phyloP scores from a whole-genome alignment of 2,888 invertebrate genomes.

The Drosophila mimetica region DNA sequence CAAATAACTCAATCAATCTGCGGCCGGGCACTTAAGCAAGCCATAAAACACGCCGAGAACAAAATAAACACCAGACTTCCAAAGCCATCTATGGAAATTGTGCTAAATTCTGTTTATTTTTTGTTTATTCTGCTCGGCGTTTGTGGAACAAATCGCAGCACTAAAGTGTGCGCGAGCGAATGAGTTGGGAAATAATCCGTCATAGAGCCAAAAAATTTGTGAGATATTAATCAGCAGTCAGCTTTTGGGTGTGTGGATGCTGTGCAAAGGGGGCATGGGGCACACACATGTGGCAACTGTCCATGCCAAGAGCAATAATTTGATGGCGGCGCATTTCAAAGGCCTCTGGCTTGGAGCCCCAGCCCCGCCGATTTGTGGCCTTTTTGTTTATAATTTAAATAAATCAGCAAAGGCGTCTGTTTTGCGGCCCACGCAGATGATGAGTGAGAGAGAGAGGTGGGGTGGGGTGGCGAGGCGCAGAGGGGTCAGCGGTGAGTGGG shows the following conservation, averaged over 20 bases:
- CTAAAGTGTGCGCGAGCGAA: constrained; percentile 26
- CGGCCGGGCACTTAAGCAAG: constrained; percentile 55
- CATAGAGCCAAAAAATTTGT: constrained; percentile 69
- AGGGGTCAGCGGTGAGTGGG: constrained; percentile 22
- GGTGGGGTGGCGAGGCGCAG: not conserved
- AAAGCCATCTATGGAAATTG: constrained; percentile 44
- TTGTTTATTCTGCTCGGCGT: constrained; percentile 30
- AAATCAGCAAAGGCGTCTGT: constrained; percentile 59
- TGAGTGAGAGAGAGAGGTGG: constrained; percentile 1
- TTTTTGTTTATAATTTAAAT: constrained; percentile 41
- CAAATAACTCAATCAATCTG: constrained; percentile 73
- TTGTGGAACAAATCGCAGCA: constrained; percentile 57
- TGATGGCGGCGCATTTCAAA: constrained; percentile 69
- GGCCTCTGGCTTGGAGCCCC: constrained; percentile 18
- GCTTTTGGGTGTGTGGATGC: not conserved
- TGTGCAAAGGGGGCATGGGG: constrained; percentile 2
- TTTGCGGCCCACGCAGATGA: constrained; percentile 56
- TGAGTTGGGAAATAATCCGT: constrained; percentile 70
- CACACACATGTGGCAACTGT: constrained; percentile 68
- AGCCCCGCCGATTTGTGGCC: constrained; percentile 19
- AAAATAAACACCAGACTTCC: constrained; percentile 55
- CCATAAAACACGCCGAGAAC: constrained; percentile 65
- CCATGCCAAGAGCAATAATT: constrained; percentile 70
- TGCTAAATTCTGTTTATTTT: constrained; percentile 70
- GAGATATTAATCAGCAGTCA: constrained; percentile 69